These are phyloP conservation scores for Dendrocincla fuliginosa DNA, from an alignment of 2,797 vertebrate species.

Conservation along the genomic window DNA sequence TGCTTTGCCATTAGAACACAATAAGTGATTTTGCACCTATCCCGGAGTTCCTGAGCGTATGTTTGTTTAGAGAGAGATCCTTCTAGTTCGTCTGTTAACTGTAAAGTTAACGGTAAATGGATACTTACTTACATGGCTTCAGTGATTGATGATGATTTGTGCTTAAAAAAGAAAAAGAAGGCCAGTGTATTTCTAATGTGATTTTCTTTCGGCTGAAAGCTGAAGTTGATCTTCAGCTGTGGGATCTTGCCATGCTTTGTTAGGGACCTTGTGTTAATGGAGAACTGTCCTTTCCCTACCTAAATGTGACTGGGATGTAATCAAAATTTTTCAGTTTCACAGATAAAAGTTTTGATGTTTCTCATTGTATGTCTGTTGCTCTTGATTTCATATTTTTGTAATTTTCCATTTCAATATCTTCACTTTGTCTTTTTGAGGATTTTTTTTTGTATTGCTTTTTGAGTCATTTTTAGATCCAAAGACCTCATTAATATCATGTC, in stretches of 20 bases:
- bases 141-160: background rate
- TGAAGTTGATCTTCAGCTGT: background rate
- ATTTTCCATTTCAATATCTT: background rate
- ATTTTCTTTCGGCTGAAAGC: background rate
- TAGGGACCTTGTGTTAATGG: background rate
- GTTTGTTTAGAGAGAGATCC: background rate
- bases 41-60: background rate
- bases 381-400: background rate
- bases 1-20: background rate
- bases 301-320: background rate
- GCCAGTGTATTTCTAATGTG: background rate
- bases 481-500: background rate
- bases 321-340: background rate
- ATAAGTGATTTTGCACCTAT: background rate
- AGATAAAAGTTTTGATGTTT: background rate
- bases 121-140: background rate
- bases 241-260: background rate
- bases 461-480: background rate
- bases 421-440: fast-evolving
- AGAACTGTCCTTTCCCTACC: background rate
- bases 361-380: background rate
- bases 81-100: background rate
- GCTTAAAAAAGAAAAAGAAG: background rate
- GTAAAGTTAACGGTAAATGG: background rate
- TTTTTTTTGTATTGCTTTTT: background rate